A percentile compares a stretch with the other conserved stretches of the same genome.
Conservation (phyloP, 1,140 invertebrate species). For the Sesamia nonagrioides region DNA sequence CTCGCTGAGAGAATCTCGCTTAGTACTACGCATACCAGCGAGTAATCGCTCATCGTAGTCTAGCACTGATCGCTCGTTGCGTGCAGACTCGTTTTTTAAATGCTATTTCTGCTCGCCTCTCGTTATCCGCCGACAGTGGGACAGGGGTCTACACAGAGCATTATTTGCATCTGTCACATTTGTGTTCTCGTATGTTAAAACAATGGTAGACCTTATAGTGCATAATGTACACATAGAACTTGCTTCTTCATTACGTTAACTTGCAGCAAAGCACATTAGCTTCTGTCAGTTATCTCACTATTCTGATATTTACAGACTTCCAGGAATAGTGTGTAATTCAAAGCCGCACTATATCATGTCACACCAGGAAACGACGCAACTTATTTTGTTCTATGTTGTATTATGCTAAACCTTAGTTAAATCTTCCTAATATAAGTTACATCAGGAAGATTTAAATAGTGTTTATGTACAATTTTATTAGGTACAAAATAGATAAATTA, state of each 20-base stretch:
- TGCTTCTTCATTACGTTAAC: neutral
- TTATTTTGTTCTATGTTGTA: slow-evolving; percentile 38
- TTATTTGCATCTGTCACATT: slow-evolving; percentile 29
- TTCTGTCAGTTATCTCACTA: slow-evolving; percentile 40
- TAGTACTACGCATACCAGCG: too few species aligned
- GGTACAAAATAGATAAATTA: neutral
- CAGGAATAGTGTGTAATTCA: slow-evolving; percentile 50
- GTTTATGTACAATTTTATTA: neutral
- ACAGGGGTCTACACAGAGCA: neutral
- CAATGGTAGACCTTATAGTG: neutral
- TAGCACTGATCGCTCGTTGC: too few species aligned
- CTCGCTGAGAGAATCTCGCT: too few species aligned
- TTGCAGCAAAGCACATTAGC: slow-evolving; percentile 34
- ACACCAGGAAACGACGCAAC: slow-evolving; percentile 33
- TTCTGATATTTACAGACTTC: slow-evolving; percentile 44
- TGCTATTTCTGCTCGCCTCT: too few species aligned
- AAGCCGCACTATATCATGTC: slow-evolving; percentile 44
- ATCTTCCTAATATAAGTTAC: neutral
- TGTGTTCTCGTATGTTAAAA: neutral
- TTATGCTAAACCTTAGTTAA: slow-evolving; percentile 23
- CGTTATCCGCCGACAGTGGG: too few species aligned
- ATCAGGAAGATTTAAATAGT: too few species aligned
- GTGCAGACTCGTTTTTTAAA: too few species aligned
- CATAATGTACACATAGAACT: neutral
- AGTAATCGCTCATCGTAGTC: too few species aligned